Percentiles rank a stretch among this genome's conserved stretches.
Conservation (phyloP, 2,797 vertebrate genomes). For the Semotilus atromaculatus region DNA sequence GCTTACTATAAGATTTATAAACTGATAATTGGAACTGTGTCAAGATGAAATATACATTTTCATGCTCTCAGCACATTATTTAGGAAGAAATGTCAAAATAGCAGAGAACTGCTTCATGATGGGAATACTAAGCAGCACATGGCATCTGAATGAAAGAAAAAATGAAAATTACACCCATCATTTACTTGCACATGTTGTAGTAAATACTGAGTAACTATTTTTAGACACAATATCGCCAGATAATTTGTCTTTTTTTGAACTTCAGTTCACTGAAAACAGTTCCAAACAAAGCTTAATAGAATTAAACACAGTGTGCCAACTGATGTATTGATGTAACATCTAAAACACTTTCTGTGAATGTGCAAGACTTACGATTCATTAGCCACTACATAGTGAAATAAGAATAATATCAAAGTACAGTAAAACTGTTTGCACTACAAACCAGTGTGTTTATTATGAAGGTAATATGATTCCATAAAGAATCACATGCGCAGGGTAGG, state of each 20-base stretch:
- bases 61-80: conserved; percentile 28
- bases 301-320: neutral
- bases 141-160: neutral
- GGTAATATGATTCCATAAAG: too few species aligned
- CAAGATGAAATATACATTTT: conserved; percentile 16
- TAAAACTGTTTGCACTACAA: too few species aligned
- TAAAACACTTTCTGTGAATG: neutral
- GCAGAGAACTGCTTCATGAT: conserved; percentile 13
- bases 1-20: conserved; percentile 25
- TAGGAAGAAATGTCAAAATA: neutral
- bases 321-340: neutral
- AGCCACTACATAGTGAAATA: too few species aligned
- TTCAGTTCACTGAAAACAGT: neutral
- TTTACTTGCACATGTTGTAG: neutral
- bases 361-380: too few species aligned
- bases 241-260: neutral
- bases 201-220: neutral
- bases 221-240: neutral
- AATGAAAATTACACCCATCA: neutral
- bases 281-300: neutral
- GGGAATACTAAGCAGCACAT: conserved; percentile 29
- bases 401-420: too few species aligned
- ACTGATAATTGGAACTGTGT: conserved; percentile 33
- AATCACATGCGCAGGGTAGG: too few species aligned
- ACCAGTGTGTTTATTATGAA: too few species aligned